Evolutionary conservation across 2,113 vertebrate species (phyloP).

Genomic region (Odobenus rosmarus): DNA sequence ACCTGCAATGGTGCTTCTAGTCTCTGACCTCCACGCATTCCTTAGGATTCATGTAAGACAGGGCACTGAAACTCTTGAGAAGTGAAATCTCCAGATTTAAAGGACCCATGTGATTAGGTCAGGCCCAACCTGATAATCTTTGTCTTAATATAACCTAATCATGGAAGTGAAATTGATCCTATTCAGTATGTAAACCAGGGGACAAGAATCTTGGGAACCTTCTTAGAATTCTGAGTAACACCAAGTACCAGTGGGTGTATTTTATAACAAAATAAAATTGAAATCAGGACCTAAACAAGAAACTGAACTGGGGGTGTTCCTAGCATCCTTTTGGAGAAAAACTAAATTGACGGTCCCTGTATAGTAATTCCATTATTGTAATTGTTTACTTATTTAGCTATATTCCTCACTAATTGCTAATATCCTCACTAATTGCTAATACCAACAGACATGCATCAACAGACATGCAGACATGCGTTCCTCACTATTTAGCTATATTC

Average conservation of each 20-base stretch:
- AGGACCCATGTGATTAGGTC: not conserved
- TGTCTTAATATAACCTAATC: not conserved
- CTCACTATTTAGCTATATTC: not conserved
- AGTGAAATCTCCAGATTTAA: not conserved
- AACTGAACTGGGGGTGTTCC: not conserved
- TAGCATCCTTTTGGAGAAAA: conserved; percentile 15
- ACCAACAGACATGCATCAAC: not conserved
- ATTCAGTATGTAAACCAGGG: not conserved
- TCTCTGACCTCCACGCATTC: not conserved
- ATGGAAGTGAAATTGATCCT: not conserved
- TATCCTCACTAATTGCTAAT: not conserved
- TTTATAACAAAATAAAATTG: conserved; percentile 7
- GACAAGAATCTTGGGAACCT: not conserved
- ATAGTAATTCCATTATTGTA: not conserved
- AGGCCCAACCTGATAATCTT: not conserved
- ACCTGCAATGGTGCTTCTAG: not conserved
- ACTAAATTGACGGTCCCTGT: not conserved
- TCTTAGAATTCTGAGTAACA: not conserved
- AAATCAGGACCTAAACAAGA: conserved; percentile 3
- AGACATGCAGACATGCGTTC: too few relatives aligned
- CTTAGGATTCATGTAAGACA: not conserved
- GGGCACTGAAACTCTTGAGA: not conserved
- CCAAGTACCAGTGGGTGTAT: not conserved
- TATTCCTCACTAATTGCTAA: not conserved
- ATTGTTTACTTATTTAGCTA: not conserved